phyloP scores from a whole-genome alignment of 2,888 invertebrate species.

The Limenitis camilla region DNA sequence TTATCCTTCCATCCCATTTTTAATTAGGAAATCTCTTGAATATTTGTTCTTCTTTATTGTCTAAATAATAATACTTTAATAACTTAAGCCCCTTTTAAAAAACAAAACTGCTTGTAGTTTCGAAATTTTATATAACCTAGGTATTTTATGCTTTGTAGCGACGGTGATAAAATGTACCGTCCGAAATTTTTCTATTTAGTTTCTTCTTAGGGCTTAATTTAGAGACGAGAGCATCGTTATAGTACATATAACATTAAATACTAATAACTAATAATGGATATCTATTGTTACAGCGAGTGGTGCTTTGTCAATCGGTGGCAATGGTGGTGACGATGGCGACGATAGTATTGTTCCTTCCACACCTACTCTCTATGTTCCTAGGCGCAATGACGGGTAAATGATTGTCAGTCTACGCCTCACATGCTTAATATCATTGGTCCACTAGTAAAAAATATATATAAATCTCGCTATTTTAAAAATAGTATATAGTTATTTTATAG shows the following conservation, averaged over 20 bases:
- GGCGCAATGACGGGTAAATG: constrained; percentile 82
- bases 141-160: no score
- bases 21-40: no score
- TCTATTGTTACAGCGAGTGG: constrained; percentile 45
- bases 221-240: background rate
- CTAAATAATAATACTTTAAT: no score
- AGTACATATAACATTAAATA: background rate
- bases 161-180: no score
- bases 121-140: no score
- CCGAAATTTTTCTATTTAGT: no score
- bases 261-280: background rate
- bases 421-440: background rate
- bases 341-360: constrained; percentile 91
- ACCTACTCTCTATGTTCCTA: constrained; percentile 87
- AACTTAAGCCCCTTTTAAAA: no score
- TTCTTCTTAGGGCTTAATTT: no score
- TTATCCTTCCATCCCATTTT: background rate
- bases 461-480: background rate
- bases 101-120: no score
- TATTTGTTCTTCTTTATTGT: no score
- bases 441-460: background rate
- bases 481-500: no score
- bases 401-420: background rate
- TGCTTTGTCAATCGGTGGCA: constrained; percentile 54
- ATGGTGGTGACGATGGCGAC: constrained; percentile 66